These are phyloP conservation scores for Danio choprae DNA, from an alignment of 2,797 vertebrate genomes.

Conservation along the genomic window DNA sequence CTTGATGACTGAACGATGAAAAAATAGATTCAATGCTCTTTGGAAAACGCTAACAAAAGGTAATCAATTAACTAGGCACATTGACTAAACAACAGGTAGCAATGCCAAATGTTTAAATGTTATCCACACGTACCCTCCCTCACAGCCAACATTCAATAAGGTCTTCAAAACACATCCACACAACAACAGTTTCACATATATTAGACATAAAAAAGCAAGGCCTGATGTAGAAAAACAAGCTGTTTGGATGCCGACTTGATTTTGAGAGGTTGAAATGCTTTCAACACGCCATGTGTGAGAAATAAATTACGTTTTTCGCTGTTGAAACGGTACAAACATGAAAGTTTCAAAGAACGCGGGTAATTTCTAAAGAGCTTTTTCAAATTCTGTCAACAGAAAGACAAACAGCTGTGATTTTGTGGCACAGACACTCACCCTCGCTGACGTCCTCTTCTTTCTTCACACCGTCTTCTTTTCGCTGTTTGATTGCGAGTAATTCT, in stretches of 20 bases:
- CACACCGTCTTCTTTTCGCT: slow-evolving; percentile 82
- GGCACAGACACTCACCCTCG: slow-evolving; percentile 78
- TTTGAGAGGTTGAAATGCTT: slow-evolving; percentile 9
- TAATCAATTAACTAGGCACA: neutral
- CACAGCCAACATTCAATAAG: slow-evolving; percentile 54
- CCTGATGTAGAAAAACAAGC: slow-evolving; percentile 32
- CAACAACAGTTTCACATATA: slow-evolving; percentile 61
- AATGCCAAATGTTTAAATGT: slow-evolving; percentile 15
- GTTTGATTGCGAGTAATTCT: slow-evolving; percentile 92
- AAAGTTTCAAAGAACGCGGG: slow-evolving; percentile 10
- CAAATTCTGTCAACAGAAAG: slow-evolving; percentile 5
- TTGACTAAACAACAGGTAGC: slow-evolving; percentile 14
- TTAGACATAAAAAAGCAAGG: slow-evolving; percentile 65
- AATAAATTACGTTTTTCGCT: neutral
- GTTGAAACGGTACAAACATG: neutral
- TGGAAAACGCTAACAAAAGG: slow-evolving; percentile 7
- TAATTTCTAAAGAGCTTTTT: neutral
- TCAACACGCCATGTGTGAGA: neutral
- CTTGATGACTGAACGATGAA: neutral
- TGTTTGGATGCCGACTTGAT: neutral
- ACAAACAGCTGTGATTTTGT: slow-evolving; percentile 30
- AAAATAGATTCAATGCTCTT: neutral
- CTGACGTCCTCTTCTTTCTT: slow-evolving; percentile 76
- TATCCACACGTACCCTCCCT: slow-evolving; percentile 60
- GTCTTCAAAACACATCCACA: slow-evolving; percentile 63